Percentiles rank a stretch among this genome's conserved stretches.
These are phyloP conservation scores for Apeltes quadracus DNA, from an alignment of 2,113 vertebrate genomes.

Conservation along the genomic window DNA sequence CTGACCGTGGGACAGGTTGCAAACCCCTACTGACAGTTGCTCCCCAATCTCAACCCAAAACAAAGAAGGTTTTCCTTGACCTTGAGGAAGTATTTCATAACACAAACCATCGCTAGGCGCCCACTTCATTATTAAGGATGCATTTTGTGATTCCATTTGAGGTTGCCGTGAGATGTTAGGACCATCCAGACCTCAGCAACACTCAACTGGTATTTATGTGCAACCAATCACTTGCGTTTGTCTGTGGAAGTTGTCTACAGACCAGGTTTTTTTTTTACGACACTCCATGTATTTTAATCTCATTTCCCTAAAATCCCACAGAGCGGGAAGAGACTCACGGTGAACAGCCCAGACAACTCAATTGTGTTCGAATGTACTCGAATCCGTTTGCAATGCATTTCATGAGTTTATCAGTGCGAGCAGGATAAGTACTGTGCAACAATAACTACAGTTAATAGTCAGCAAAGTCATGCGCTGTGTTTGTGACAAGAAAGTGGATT, in stretches of 20 bases:
- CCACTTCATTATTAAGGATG: neutral
- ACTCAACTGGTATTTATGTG: neutral
- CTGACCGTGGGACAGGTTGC: neutral
- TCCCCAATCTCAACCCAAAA: neutral
- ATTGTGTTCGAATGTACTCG: slow-evolving; percentile 27
- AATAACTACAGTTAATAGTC: slow-evolving; percentile 57
- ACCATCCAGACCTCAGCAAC: neutral
- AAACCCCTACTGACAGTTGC: too few species aligned
- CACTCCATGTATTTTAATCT: slow-evolving; percentile 16
- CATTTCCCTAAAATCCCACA: slow-evolving; percentile 18
- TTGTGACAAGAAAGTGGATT: neutral
- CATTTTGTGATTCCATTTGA: neutral
- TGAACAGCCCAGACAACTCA: slow-evolving; percentile 32
- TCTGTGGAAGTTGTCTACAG: neutral
- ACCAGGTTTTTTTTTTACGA: neutral
- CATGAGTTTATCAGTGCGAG: slow-evolving; percentile 37
- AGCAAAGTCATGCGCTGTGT: slow-evolving; percentile 17
- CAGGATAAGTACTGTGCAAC: slow-evolving; percentile 48
- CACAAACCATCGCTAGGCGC: neutral
- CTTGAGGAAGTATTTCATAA: neutral
- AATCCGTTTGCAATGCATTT: slow-evolving; percentile 50
- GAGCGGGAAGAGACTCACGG: neutral
- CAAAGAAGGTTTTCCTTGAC: neutral
- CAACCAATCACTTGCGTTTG: neutral
- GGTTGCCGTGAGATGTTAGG: neutral